Conservation (phyloP, 1,140 invertebrate species). For the Catajapyx aquilonaris region DNA sequence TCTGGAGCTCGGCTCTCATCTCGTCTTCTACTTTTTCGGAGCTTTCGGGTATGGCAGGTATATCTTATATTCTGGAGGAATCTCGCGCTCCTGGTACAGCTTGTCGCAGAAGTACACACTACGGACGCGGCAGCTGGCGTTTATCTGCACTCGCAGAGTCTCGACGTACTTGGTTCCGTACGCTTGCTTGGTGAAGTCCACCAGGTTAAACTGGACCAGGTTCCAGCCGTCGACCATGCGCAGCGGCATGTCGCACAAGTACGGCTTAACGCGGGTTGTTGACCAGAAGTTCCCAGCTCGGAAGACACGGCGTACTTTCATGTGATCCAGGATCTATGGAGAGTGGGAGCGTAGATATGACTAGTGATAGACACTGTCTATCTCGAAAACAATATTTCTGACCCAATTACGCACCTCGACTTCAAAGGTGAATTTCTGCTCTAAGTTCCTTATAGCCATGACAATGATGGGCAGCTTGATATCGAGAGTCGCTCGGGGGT, state of each 20-base stretch:
- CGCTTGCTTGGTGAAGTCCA: slow-evolving; percentile 36
- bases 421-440: slow-evolving; percentile 99
- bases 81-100: slow-evolving; percentile 39
- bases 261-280: slow-evolving; percentile 38
- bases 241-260: slow-evolving; percentile 43
- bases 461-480: slow-evolving; percentile 97
- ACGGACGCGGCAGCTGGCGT: slow-evolving; percentile 39
- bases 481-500: slow-evolving; percentile 91
- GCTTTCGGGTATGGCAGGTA: slow-evolving; percentile 13
- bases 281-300: slow-evolving; percentile 42
- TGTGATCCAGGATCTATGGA: slow-evolving; percentile 34
- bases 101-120: slow-evolving; percentile 39
- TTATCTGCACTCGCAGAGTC: slow-evolving; percentile 33
- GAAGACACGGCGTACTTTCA: slow-evolving; percentile 35
- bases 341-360: not conserved
- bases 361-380: not conserved
- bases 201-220: slow-evolving; percentile 25
- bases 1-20: no score
- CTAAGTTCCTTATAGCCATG: slow-evolving; percentile 99
- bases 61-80: slow-evolving; percentile 41
- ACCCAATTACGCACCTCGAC: slow-evolving; percentile 56
- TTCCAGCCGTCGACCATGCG: slow-evolving; percentile 43
- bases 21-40: slow-evolving; percentile 7
- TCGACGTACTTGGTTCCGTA: slow-evolving; percentile 43
- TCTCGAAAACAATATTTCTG: not conserved